phyloP scores from a whole-genome alignment of 2,113 vertebrate species.

The Rhinoptilus africanus region DNA sequence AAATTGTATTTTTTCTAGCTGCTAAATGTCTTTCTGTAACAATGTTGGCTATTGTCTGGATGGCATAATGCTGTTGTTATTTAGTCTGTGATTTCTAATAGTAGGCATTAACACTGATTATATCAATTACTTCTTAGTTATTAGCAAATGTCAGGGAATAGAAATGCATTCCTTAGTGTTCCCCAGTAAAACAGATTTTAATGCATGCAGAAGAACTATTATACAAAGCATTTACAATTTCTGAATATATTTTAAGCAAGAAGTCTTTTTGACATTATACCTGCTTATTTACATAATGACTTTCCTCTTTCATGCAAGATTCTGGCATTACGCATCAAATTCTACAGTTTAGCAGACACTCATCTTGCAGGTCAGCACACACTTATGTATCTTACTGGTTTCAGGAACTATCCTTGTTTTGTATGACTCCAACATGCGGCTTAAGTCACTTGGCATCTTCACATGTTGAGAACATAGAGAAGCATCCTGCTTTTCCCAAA shows the following conservation, averaged over 20 bases:
- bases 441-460: background rate
- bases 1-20: background rate
- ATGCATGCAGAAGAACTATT: background rate
- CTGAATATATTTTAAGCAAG: background rate
- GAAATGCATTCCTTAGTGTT: background rate
- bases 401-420: background rate
- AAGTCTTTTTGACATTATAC: background rate
- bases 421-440: background rate
- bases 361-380: background rate
- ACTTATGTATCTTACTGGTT: background rate
- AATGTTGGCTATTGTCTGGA: background rate
- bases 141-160: background rate
- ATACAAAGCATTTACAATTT: background rate
- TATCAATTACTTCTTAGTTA: slow-evolving; percentile 5
- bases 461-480: background rate
- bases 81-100: background rate
- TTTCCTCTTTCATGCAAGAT: background rate
- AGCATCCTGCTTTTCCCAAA: background rate
- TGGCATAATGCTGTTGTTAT: background rate
- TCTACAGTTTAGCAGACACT: background rate
- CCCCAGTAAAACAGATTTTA: background rate
- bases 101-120: background rate
- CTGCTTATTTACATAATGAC: background rate
- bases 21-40: background rate
- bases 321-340: background rate